Evolutionary conservation across 2,113 vertebrate species (phyloP).

Genomic region (Callospermophilus lateralis): DNA sequence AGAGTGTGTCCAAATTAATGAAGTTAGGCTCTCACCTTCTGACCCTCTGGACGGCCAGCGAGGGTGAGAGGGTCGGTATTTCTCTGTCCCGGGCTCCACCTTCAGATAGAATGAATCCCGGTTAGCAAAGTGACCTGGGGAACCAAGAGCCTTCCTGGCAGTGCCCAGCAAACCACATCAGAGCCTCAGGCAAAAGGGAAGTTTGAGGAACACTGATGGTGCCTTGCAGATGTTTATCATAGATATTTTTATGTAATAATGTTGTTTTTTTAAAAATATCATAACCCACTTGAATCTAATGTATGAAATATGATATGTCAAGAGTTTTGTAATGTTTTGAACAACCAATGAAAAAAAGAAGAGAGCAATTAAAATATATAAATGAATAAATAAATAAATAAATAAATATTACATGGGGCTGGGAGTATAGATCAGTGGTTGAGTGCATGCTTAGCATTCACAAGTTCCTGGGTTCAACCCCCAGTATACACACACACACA

Average conservation of each 20-base stretch:
- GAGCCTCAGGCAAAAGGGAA: background rate
- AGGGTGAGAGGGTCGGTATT: background rate
- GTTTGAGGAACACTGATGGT: background rate
- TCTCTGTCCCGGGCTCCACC: background rate
- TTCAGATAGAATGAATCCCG: background rate
- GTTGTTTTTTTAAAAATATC: background rate
- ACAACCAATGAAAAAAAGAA: too few relatives aligned
- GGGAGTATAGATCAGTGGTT: background rate
- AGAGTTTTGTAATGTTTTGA: too few relatives aligned
- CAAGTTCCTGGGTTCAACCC: background rate
- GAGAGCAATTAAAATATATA: too few relatives aligned
- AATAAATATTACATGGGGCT: background rate
- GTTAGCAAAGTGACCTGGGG: too few relatives aligned
- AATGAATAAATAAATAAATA: too few relatives aligned
- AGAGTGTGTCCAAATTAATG: background rate
- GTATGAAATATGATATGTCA: too few relatives aligned
- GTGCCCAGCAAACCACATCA: rapidly evolving
- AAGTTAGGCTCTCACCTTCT: conserved; percentile 10
- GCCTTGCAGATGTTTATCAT: background rate
- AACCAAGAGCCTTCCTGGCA: background rate
- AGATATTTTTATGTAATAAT: background rate
- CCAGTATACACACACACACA: background rate
- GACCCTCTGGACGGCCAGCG: background rate
- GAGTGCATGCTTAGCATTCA: background rate
- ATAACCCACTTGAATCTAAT: too few relatives aligned